Conservation (phyloP, 2,888 invertebrate species). For the Octodonta nipae region DNA sequence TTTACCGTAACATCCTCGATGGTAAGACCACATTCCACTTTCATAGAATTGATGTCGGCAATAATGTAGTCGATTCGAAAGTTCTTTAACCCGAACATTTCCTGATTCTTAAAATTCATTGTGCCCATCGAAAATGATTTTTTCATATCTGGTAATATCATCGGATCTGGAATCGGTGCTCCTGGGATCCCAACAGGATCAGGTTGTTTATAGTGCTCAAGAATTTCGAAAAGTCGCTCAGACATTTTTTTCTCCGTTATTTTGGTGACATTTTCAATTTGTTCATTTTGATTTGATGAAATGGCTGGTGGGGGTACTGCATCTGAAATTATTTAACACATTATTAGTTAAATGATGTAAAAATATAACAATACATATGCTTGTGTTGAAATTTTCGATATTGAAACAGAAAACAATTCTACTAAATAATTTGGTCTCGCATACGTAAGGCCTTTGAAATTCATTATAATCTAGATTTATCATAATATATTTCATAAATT, state of each 20-base stretch:
- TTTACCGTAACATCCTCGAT: constrained; percentile 57
- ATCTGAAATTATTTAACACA: too few species aligned
- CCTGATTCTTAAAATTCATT: constrained; percentile 56
- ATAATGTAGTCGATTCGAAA: constrained; percentile 56
- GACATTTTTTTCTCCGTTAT: constrained; percentile 59
- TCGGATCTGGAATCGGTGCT: constrained; percentile 66
- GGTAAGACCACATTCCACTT: constrained; percentile 57
- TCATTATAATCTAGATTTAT: too few species aligned
- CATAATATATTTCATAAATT: too few species aligned
- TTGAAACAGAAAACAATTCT: too few species aligned
- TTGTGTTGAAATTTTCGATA: too few species aligned
- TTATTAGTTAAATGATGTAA: too few species aligned
- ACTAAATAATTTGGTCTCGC: too few species aligned
- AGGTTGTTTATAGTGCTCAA: constrained; percentile 68
- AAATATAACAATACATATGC: too few species aligned
- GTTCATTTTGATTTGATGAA: too few species aligned
- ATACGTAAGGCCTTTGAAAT: too few species aligned
- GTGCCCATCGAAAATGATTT: constrained; percentile 56
- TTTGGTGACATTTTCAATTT: too few species aligned
- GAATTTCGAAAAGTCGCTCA: constrained; percentile 51
- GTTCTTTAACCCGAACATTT: constrained; percentile 61
- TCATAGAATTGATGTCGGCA: constrained; percentile 61
- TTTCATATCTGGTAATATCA: constrained; percentile 61
- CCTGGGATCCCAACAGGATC: constrained; percentile 73
- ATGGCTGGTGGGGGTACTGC: too few species aligned